phyloP scores from a whole-genome alignment of 2,113 vertebrate species.

The Brachyhypopomus occidentalis region DNA sequence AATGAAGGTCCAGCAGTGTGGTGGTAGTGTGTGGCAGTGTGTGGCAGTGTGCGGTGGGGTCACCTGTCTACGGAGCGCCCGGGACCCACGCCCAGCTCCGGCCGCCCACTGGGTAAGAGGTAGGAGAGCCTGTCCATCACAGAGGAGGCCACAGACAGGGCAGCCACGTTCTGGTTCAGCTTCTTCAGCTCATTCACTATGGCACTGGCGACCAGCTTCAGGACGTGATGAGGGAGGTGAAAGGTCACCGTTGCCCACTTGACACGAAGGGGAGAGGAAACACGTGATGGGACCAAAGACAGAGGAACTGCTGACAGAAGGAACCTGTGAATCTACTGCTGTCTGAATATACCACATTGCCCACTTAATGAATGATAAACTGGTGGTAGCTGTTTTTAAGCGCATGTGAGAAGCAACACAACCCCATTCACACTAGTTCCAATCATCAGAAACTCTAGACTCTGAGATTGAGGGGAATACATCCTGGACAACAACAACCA shows the following conservation, averaged over 20 bases:
- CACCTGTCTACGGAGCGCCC: constrained; percentile 97
- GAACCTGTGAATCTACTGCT: no score
- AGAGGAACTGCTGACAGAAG: no score
- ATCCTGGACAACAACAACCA: no score
- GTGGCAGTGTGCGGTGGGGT: background rate
- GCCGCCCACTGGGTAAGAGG: constrained; percentile 94
- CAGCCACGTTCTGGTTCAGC: constrained; percentile 98
- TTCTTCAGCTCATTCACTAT: constrained; percentile 99
- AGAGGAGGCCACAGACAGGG: constrained; percentile 98
- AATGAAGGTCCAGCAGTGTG: no score
- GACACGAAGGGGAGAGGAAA: background rate
- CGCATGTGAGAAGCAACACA: no score
- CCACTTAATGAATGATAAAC: no score
- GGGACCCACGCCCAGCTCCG: constrained; percentile 95
- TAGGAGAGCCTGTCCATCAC: constrained; percentile 99
- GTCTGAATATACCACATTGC: no score
- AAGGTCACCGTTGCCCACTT: constrained; percentile 99
- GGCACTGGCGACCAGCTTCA: constrained; percentile 92
- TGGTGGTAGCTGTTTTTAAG: no score
- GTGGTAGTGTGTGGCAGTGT: no score
- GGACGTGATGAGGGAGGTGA: constrained; percentile 95
- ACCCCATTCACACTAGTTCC: no score
- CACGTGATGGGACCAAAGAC: background rate
- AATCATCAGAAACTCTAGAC: no score
- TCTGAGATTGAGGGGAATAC: no score